A percentile compares a stretch with the other conserved stretches of the same genome.
These are phyloP conservation scores for Amniataba percoides DNA, from an alignment of 2,797 vertebrate species.

Conservation along the genomic window DNA sequence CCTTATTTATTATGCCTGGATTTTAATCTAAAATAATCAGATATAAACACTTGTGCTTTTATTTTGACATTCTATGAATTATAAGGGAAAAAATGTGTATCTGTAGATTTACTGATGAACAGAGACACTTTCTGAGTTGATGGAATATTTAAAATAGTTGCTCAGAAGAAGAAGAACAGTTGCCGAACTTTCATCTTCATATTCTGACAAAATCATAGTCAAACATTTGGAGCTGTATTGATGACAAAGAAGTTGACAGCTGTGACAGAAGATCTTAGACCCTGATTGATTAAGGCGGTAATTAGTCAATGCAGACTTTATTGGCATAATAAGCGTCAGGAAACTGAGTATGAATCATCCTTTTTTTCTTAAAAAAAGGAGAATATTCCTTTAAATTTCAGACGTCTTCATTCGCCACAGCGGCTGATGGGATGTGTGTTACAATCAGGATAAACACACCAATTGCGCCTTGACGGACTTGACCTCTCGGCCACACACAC, in stretches of 20 bases:
- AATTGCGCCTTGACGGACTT: conserved; percentile 51
- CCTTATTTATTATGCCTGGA: neutral
- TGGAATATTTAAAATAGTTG: conserved; percentile 1
- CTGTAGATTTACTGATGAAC: neutral
- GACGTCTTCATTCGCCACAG: conserved; percentile 8
- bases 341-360: conserved; percentile 21
- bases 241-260: conserved; percentile 56
- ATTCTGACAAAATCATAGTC: conserved; percentile 22
- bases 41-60: neutral
- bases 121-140: neutral
- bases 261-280: conserved; percentile 54
- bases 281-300: conserved; percentile 66
- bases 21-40: conserved; percentile 1
- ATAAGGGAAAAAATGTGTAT: neutral
- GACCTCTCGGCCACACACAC: conserved; percentile 76
- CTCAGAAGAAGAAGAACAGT: neutral
- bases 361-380: neutral
- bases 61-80: neutral
- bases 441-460: conserved; percentile 43
- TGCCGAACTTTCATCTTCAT: conserved; percentile 26
- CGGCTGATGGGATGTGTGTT: neutral
- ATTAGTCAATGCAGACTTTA: conserved; percentile 58
- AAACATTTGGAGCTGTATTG: conserved; percentile 47
- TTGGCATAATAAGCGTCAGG: conserved; percentile 31
- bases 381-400: neutral